phyloP scores from a whole-genome alignment of 1,140 invertebrate genomes.

The Listronotus bonariensis region DNA sequence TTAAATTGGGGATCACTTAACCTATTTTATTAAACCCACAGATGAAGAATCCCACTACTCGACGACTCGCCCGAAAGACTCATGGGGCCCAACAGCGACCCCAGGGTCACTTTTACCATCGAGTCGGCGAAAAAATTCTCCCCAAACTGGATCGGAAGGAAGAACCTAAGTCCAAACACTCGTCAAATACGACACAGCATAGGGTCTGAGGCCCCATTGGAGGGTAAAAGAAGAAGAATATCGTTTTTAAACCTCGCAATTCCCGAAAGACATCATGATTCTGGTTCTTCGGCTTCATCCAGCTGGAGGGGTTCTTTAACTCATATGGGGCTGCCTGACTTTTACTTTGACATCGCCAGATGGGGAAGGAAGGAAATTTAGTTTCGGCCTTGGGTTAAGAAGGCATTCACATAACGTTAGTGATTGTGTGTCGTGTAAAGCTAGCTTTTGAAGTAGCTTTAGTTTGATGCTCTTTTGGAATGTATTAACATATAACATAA shows the following conservation, averaged over 20 bases:
- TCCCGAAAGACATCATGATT: constrained; percentile 43
- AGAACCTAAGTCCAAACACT: neutral
- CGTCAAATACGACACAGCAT: constrained; percentile 44
- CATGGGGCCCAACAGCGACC: too few relatives aligned
- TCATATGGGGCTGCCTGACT: constrained; percentile 59
- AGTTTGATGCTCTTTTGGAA: too few relatives aligned
- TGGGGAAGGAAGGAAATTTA: constrained; percentile 59
- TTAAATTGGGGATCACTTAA: too few relatives aligned
- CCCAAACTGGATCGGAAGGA: neutral
- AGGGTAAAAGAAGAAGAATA: constrained; percentile 42
- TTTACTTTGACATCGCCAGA: constrained; percentile 58
- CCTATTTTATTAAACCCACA: too few relatives aligned
- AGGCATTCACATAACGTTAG: constrained; percentile 64
- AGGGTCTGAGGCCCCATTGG: constrained; percentile 26
- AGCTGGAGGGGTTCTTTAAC: constrained; percentile 50
- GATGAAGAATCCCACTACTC: too few relatives aligned
- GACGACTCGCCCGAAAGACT: too few relatives aligned
- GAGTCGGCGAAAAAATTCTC: neutral
- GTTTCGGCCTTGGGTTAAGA: constrained; percentile 58
- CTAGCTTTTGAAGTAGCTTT: too few relatives aligned
- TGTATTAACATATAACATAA: too few relatives aligned
- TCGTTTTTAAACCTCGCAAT: constrained; percentile 59
- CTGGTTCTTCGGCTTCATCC: constrained; percentile 15
- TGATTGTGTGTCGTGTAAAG: constrained; percentile 17
- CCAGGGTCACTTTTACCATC: neutral